phyloP scores from a whole-genome alignment of 2,113 vertebrate species.

The Bostrychus sinensis region DNA sequence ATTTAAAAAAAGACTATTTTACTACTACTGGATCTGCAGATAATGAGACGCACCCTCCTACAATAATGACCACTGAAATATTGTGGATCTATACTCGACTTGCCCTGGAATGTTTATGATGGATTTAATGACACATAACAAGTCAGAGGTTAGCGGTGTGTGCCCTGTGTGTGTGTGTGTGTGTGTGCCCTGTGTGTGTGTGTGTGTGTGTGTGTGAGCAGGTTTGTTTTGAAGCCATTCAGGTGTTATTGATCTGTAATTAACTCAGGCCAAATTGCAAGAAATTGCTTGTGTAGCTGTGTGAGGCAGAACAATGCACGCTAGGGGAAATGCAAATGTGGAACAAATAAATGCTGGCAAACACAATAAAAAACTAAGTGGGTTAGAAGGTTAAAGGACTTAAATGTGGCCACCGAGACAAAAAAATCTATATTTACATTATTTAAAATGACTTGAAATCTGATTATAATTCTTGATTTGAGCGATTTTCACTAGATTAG shows the following conservation, averaged over 20 bases:
- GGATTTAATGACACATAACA: conserved; percentile 72
- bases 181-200: conserved; percentile 3
- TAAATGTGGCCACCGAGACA: not conserved
- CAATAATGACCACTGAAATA: conserved; percentile 63
- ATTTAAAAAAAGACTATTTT: conserved; percentile 61
- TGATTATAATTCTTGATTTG: no score
- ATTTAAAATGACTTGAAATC: no score
- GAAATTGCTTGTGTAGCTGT: conserved; percentile 35
- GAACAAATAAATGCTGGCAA: conserved; percentile 16
- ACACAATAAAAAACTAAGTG: conserved; percentile 1
- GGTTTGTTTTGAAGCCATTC: conserved; percentile 30
- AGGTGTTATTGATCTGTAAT: conserved; percentile 57
- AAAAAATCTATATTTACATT: no score
- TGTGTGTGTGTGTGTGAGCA: not conserved
- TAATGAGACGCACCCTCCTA: conserved; percentile 43
- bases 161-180: not conserved
- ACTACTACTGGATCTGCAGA: conserved; percentile 40
- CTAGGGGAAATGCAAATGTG: not conserved
- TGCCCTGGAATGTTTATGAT: conserved; percentile 65
- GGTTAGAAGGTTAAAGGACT: conserved; percentile 5
- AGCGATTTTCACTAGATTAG: no score
- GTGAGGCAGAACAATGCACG: conserved; percentile 10
- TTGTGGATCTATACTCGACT: conserved; percentile 58
- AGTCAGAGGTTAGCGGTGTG: conserved; percentile 8
- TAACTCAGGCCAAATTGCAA: conserved; percentile 36